Percentiles rank a stretch among this genome's conserved stretches.
Evolutionary conservation across 2,113 vertebrate genomes (phyloP).

Genomic region (Gymnocephalus cernua): DNA sequence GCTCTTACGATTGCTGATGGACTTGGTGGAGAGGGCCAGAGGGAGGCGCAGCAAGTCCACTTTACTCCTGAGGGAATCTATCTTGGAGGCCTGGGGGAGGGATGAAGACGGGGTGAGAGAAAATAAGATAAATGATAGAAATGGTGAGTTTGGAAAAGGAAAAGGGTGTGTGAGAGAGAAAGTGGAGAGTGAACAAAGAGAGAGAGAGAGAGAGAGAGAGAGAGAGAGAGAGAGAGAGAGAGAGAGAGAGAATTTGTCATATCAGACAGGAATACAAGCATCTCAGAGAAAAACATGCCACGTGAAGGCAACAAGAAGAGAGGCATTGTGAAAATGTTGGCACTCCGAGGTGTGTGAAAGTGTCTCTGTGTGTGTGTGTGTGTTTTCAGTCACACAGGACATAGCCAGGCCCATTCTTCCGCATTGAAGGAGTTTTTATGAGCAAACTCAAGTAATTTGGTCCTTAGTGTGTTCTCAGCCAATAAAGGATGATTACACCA

Average conservation of each 20-base stretch:
- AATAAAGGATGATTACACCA: constrained; percentile 53
- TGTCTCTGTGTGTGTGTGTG: constrained; percentile 20
- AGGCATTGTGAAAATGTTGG: constrained; percentile 58
- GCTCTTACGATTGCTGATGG: constrained; percentile 79
- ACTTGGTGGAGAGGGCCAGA: constrained; percentile 87
- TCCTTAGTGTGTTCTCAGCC: constrained; percentile 41
- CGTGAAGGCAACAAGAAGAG: constrained; percentile 37
- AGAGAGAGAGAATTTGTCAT: constrained; percentile 46
- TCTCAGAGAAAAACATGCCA: constrained; percentile 27
- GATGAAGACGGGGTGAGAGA: not conserved
- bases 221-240: not conserved
- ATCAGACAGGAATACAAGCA: constrained; percentile 43
- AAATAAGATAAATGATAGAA: constrained; percentile 1
- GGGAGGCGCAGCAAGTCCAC: constrained; percentile 95
- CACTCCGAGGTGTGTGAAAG: constrained; percentile 42
- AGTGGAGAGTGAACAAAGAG: constrained; percentile 5
- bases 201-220: not conserved
- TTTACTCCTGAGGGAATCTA: constrained; percentile 97
- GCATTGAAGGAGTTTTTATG: constrained; percentile 52
- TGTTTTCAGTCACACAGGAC: not conserved
- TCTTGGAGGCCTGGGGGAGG: constrained; percentile 88
- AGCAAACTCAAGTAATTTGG: constrained; percentile 49
- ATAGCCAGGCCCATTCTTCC: constrained; percentile 40
- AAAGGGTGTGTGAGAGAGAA: not conserved
- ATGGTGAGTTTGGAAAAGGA: not conserved